Evolutionary conservation across 2,113 vertebrate genomes (phyloP), one percentile per base, ranked within the genome.

Genomic region (Gallinago jamesoni): DNA sequence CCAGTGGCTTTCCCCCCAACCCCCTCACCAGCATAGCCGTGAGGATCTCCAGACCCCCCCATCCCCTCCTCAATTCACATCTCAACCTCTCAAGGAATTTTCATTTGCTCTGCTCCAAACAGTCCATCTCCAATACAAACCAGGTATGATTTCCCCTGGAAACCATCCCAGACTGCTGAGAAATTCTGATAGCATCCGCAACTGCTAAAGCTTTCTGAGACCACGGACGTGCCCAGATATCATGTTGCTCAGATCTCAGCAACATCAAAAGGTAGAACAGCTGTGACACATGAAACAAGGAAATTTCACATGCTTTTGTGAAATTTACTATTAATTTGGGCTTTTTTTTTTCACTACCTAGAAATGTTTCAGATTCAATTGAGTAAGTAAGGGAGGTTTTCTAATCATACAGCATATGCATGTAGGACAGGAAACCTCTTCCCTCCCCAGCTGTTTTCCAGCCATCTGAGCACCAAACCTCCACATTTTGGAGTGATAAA

Each of bases 211-310:
- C 62, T 67, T 72, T 59, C 62, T 13, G 77, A 73, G 77, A 43
- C 55, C 31, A 6, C 0, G 1, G 88, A 39, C 27, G 1, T 33
- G 48, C 25, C 59, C 45, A 9, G 53, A 12, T 45, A 50, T 12
- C 48, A 4, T 0, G 0, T 48, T 16, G 84, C 87, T 86, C 62
- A 80, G 64, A 39, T 63, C 68, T 69, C 60, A 81, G 82, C 55
- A 57, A n/a, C 73, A 70, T 22, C 55, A 41, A 80, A 69, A 11
- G 6, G 25, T 37, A 19, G 52, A 76, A 24, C 25, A 53, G 45
- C 64, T 76, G 72, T 14, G 70, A 45, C 56, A 55, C n/a, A 9
- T 2, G 20, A 55, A 84, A 72, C 31, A 10, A 33, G 59, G 48
- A 52, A 25, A n/a, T 73, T 22, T 25, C 28, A 17, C 53, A 30